Percentiles rank a stretch among this genome's conserved stretches.
Conservation (phyloP, 2,113 vertebrate genomes). For the Python bivittatus region DNA sequence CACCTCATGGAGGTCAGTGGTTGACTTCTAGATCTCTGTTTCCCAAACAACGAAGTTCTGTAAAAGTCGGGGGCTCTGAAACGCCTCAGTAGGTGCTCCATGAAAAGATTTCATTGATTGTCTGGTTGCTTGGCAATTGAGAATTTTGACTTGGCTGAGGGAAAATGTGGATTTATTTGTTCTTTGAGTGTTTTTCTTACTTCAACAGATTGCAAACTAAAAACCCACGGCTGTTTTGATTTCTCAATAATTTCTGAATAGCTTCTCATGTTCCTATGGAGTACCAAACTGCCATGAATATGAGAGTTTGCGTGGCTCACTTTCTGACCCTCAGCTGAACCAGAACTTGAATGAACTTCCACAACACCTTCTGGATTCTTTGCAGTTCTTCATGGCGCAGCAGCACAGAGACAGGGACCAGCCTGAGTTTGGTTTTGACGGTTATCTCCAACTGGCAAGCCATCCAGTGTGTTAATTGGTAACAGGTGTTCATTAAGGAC, state of each 20-base stretch:
- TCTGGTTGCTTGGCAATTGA: background rate
- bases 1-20: background rate
- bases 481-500: constrained; percentile 2
- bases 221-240: background rate
- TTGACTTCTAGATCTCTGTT: background rate
- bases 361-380: background rate
- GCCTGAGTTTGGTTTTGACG: background rate
- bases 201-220: background rate
- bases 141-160: background rate
- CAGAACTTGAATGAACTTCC: background rate
- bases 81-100: background rate
- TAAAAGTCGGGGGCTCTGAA: background rate
- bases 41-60: background rate
- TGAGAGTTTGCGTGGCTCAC: background rate
- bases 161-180: background rate
- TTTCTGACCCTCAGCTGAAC: background rate
- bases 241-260: background rate
- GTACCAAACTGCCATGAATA: background rate
- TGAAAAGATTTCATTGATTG: background rate
- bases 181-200: background rate
- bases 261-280: background rate
- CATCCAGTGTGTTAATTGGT: background rate
- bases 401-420: background rate
- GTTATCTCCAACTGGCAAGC: background rate
- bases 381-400: background rate